These are phyloP conservation scores for Falco cherrug DNA, from an alignment of 2,797 vertebrate genomes.

Conservation along the genomic window DNA sequence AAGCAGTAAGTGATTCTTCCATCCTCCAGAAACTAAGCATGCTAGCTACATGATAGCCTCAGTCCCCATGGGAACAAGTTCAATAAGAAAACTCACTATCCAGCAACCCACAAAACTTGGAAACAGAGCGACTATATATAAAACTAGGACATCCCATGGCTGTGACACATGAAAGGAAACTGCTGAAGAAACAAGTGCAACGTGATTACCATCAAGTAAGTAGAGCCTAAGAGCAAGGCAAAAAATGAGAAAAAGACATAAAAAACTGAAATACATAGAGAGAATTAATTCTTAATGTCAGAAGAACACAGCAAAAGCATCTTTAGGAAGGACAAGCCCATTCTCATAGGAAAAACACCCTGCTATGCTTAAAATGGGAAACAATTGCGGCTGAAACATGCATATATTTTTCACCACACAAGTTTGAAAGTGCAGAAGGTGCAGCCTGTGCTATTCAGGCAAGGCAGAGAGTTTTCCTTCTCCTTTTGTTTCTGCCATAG, in stretches of 20 bases:
- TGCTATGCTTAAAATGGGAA: not conserved
- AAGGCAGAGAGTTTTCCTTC: not conserved
- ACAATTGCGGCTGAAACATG: not conserved
- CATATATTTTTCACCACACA: not conserved
- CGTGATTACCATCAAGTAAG: not conserved
- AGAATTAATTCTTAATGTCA: not conserved
- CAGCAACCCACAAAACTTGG: not conserved
- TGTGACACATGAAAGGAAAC: not conserved
- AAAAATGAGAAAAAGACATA: not conserved
- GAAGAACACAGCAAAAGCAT: not conserved
- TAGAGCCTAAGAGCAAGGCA: not conserved
- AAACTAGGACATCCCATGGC: not conserved
- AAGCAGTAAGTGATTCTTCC: not conserved
- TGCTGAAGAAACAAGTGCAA: not conserved
- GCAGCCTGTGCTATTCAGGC: not conserved
- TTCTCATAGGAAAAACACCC: not conserved
- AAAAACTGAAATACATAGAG: not conserved
- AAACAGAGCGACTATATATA: not conserved
- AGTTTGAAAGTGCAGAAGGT: not conserved
- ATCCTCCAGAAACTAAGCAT: not conserved
- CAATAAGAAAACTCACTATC: not conserved
- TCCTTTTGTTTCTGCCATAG: constrained; percentile 1
- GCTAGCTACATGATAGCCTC: not conserved
- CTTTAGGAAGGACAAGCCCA: not conserved
- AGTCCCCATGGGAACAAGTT: not conserved